Conservation (phyloP, 2,888 invertebrate species). For the Erannis defoliaria region DNA sequence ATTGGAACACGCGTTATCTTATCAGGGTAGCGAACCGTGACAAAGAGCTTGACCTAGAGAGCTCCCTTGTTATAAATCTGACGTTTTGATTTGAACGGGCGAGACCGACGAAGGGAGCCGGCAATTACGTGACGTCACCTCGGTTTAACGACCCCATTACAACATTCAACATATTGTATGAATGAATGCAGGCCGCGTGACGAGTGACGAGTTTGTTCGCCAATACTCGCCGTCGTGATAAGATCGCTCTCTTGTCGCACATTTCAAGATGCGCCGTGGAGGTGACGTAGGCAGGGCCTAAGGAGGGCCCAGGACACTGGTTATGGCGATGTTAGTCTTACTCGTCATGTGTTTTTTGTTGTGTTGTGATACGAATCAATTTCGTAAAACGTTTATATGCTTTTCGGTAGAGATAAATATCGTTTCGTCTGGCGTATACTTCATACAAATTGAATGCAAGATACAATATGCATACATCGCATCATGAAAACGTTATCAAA, state of each 20-base stretch:
- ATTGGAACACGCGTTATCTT: slow-evolving; percentile 40
- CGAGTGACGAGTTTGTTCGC: slow-evolving; percentile 77
- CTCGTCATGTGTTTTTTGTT: too few relatives aligned
- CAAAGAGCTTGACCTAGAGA: slow-evolving; percentile 84
- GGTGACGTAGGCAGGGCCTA: slow-evolving; percentile 4
- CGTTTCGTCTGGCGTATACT: too few relatives aligned
- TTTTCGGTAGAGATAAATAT: neutral
- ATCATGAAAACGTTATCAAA: too few relatives aligned
- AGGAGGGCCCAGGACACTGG: slow-evolving; percentile 6
- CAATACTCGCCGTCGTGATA: slow-evolving; percentile 58
- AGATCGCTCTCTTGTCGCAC: slow-evolving; percentile 53
- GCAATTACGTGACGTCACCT: slow-evolving; percentile 85
- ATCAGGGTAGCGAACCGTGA: slow-evolving; percentile 55
- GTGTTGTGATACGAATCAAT: neutral
- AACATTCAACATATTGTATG: slow-evolving; percentile 82
- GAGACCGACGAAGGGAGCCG: slow-evolving; percentile 77
- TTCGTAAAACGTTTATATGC: neutral
- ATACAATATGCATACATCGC: too few relatives aligned
- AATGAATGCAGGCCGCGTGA: slow-evolving; percentile 84
- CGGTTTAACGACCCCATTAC: slow-evolving; percentile 86
- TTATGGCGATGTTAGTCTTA: too few relatives aligned
- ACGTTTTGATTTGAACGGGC: slow-evolving; percentile 83
- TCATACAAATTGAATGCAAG: too few relatives aligned
- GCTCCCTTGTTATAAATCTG: slow-evolving; percentile 84
- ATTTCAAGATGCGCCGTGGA: slow-evolving; percentile 22